A percentile compares a stretch with the other conserved stretches of the same genome.
Evolutionary conservation across 2,888 invertebrate species (phyloP).

Genomic region (Dysmachus trigonus): DNA sequence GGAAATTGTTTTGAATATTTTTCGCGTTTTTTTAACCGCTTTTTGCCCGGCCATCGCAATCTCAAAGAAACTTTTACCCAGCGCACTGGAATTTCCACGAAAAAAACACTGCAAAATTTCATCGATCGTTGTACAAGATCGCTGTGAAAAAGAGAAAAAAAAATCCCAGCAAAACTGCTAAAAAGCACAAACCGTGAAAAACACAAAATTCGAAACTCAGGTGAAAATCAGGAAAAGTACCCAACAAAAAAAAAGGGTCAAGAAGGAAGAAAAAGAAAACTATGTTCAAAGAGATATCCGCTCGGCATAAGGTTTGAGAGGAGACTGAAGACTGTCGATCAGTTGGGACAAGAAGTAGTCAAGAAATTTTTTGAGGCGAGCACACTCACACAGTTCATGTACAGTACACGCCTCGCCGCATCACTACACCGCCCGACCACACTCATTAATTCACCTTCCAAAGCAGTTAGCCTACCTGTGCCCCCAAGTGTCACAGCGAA

Average conservation of each 20-base stretch:
- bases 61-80: neutral
- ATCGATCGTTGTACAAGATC: neutral
- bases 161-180: neutral
- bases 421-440: neutral
- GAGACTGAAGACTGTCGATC: constrained; percentile 47
- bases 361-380: constrained; percentile 23
- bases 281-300: constrained; percentile 46
- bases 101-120: neutral
- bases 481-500: constrained; percentile 22
- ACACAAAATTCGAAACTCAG: constrained; percentile 4
- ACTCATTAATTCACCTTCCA: constrained; percentile 35
- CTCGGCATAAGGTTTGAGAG: constrained; percentile 48
- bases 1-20: neutral
- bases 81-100: neutral
- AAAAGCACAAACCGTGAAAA: constrained; percentile 20
- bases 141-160: neutral
- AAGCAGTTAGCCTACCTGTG: constrained; percentile 33
- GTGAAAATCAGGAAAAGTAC: constrained; percentile 14
- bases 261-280: neutral
- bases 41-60: neutral
- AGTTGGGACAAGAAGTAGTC: constrained; percentile 30
- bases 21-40: neutral
- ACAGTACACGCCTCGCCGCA: neutral
- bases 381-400: neutral
- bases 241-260: constrained; percentile 29